A percentile compares a stretch with the other conserved stretches of the same genome.
Evolutionary conservation across 2,888 invertebrate genomes (phyloP).

Genomic region (Amiota mariae): DNA sequence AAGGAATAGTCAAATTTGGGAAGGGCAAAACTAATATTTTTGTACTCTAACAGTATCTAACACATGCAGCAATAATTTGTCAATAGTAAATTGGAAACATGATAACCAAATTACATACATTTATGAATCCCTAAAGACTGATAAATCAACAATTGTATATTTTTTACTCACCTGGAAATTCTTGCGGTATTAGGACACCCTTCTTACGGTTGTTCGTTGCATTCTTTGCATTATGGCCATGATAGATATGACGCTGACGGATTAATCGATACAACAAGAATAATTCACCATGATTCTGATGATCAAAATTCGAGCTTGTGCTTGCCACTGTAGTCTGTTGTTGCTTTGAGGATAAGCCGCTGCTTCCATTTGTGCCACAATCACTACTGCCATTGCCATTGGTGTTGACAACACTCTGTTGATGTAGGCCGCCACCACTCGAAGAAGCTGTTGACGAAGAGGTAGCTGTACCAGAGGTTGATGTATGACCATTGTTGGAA

Average conservation of each 20-base stretch:
- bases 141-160: too few relatives aligned
- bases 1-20: too few relatives aligned
- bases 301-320: constrained; percentile 28
- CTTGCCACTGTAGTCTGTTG: constrained; percentile 30
- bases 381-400: constrained; percentile 36
- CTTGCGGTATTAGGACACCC: constrained; percentile 73
- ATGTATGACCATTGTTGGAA: constrained; percentile 33
- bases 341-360: constrained; percentile 35
- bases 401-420: constrained; percentile 44
- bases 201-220: constrained; percentile 71
- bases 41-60: too few relatives aligned
- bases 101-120: too few relatives aligned
- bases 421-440: constrained; percentile 44
- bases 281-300: constrained; percentile 64
- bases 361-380: constrained; percentile 43
- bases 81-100: too few relatives aligned
- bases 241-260: constrained; percentile 71
- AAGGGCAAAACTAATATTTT: too few relatives aligned
- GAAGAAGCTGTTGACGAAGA: constrained; percentile 46
- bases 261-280: constrained; percentile 71
- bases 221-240: constrained; percentile 72
- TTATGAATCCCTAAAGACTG: too few relatives aligned
- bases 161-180: constrained; percentile 71
- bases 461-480: constrained; percentile 37
- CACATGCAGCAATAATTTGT: too few relatives aligned